A percentile compares a stretch with the other conserved stretches of the same genome.
Conservation (phyloP, 1,140 invertebrate genomes). For the Chrysopa pallens region DNA sequence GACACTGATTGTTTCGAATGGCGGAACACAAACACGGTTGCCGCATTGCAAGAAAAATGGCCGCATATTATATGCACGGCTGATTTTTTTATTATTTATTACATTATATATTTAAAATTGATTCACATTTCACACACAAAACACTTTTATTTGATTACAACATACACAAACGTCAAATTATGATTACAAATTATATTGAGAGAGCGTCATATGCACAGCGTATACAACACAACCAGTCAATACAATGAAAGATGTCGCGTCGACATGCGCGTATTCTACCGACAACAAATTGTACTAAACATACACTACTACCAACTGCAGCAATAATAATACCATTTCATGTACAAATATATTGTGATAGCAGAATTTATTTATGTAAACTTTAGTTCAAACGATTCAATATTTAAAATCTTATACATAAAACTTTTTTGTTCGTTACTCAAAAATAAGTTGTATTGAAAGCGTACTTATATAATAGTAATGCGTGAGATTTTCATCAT, state of each 20-base stretch:
- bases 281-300: conserved; percentile 9
- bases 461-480: no score
- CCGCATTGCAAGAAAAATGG: conserved; percentile 51
- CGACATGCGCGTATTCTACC: conserved; percentile 13
- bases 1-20: conserved; percentile 45
- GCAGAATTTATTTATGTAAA: no score
- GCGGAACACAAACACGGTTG: conserved; percentile 44
- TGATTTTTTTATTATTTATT: conserved; percentile 5
- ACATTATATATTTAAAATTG: conserved; percentile 19
- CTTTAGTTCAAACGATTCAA: no score
- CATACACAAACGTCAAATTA: neutral
- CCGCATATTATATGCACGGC: conserved; percentile 23
- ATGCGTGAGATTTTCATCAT: no score
- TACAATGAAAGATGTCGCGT: conserved; percentile 38
- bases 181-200: conserved; percentile 20
- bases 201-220: conserved; percentile 20
- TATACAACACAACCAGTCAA: conserved; percentile 37
- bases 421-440: no score
- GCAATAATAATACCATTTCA: neutral
- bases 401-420: no score
- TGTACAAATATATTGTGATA: no score
- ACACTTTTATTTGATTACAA: no score
- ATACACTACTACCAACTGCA: neutral
- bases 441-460: no score
- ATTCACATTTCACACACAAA: conserved; percentile 25